A percentile compares a stretch with the other conserved stretches of the same genome.
Evolutionary conservation across 2,797 vertebrate genomes (phyloP).

Genomic region (Platalea minor): DNA sequence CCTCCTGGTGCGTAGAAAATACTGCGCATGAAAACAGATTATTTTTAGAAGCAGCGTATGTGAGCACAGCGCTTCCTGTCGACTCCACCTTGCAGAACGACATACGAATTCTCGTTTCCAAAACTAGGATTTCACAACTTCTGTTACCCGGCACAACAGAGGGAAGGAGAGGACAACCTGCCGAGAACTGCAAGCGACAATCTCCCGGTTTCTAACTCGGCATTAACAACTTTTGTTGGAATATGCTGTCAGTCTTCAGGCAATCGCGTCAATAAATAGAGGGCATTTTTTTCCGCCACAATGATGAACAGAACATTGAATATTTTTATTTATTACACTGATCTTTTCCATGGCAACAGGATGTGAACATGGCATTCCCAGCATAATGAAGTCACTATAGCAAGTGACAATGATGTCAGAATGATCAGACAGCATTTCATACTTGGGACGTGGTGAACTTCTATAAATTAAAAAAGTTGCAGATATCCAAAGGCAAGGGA

Average conservation of each 20-base stretch:
- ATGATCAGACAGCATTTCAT: background rate
- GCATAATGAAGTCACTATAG: conserved; percentile 1
- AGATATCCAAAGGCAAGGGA: background rate
- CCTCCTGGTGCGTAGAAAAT: background rate
- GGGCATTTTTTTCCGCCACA: background rate
- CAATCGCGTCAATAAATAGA: background rate
- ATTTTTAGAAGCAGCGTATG: conserved; percentile 52
- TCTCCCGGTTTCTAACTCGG: background rate
- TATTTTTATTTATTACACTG: conserved; percentile 38
- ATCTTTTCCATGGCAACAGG: conserved; percentile 40
- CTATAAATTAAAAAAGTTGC: background rate
- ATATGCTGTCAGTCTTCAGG: background rate
- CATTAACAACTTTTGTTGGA: background rate
- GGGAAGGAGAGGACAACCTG: background rate
- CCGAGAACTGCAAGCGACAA: background rate
- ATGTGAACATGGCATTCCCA: conserved; percentile 28
- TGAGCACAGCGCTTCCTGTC: conserved; percentile 60
- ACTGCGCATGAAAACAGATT: conserved; percentile 23
- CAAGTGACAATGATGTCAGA: conserved; percentile 46
- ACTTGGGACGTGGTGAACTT: background rate
- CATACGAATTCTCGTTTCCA: background rate
- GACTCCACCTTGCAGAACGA: conserved; percentile 54
- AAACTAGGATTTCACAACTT: conserved; percentile 32
- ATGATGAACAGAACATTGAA: background rate
- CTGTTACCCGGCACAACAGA: conserved; percentile 35